Evolutionary conservation across 92 coral and sea anemone genomes (phyloP).

Genomic region (Galaxea fascicularis): DNA sequence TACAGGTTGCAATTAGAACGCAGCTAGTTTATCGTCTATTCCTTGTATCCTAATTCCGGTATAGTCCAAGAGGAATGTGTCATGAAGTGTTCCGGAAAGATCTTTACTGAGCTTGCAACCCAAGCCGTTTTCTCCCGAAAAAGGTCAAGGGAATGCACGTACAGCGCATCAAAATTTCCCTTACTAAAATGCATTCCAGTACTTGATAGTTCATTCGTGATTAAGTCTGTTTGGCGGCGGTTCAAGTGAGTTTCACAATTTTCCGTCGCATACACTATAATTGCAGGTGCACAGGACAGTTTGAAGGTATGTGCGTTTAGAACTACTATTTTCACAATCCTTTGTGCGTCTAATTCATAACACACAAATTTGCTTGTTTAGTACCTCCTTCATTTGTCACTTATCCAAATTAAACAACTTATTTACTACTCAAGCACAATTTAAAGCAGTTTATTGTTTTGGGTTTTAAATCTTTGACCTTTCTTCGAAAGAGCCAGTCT

Average conservation of each 20-base stretch:
- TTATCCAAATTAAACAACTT: conserved; percentile 6
- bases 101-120: not conserved
- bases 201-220: not conserved
- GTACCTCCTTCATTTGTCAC: not conserved
- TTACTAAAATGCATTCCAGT: conserved; percentile 5
- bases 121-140: not conserved
- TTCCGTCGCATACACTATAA: not conserved
- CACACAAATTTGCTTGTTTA: not conserved
- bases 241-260: conserved; percentile 5
- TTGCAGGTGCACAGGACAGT: not conserved
- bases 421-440: not conserved
- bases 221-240: not conserved
- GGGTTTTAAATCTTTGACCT: not conserved
- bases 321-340: not conserved
- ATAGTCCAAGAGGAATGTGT: conserved; percentile 9
- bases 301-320: not conserved
- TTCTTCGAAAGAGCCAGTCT: not conserved
- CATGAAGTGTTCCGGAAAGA: not conserved
- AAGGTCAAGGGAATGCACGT: conserved; percentile 34
- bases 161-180: not conserved
- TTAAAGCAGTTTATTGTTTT: not conserved
- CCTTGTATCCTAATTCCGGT: not conserved
- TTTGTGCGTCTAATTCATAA: not conserved
- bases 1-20: not conserved
- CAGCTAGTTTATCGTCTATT: not conserved